Conservation (phyloP, 2,888 invertebrate species). For the Andrena trimmerana region DNA sequence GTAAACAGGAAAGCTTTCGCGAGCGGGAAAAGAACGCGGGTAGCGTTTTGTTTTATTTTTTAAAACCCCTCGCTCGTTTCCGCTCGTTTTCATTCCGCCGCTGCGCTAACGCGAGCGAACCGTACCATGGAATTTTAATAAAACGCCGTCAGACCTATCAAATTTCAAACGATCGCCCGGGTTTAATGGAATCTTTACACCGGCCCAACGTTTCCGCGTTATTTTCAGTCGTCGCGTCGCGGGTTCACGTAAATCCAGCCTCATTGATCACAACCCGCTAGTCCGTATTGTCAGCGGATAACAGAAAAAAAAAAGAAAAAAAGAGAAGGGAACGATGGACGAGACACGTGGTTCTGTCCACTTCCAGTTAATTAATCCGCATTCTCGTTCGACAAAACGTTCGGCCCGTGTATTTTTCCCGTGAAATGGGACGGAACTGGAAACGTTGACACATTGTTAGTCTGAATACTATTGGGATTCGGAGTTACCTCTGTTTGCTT, state of each 20-base stretch:
- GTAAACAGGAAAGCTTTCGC: not conserved
- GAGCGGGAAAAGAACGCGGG: no score
- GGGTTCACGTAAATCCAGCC: not conserved
- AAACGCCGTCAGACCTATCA: not conserved
- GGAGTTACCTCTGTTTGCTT: not conserved
- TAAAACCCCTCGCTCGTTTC: not conserved
- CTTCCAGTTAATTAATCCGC: constrained; percentile 36
- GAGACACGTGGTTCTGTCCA: constrained; percentile 7
- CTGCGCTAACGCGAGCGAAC: not conserved
- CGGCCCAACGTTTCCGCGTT: not conserved
- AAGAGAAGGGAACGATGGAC: not conserved
- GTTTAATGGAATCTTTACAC: not conserved
- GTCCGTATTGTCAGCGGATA: not conserved
- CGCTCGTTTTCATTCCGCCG: not conserved
- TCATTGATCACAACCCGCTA: constrained; percentile 26
- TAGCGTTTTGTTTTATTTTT: not conserved
- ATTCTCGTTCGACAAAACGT: constrained; percentile 10
- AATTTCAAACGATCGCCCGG: not conserved
- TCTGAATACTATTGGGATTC: not conserved
- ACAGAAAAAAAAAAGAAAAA: not conserved
- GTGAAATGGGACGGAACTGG: not conserved
- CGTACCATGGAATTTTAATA: not conserved
- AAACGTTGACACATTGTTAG: constrained; percentile 5
- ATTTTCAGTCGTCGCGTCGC: not conserved
- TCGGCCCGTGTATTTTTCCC: constrained; percentile 5